phyloP scores from a whole-genome alignment of 2,797 vertebrate species.

The Micropoecilia bifurca region DNA sequence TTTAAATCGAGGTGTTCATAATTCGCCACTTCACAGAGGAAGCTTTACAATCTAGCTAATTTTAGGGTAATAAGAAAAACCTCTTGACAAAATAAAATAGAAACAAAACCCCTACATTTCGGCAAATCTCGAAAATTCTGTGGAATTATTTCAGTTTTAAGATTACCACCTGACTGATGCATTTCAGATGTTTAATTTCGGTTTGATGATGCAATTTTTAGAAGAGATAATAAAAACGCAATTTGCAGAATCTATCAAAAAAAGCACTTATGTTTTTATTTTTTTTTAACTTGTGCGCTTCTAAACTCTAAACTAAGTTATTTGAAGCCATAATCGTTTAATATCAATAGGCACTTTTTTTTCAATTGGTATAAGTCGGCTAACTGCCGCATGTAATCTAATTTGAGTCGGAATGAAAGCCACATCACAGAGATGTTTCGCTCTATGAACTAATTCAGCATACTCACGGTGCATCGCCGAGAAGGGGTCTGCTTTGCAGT shows the following conservation, averaged over 20 bases:
- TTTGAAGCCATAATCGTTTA: not conserved
- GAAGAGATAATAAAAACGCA: not conserved
- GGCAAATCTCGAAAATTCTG: not conserved
- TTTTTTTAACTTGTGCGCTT: too few relatives aligned
- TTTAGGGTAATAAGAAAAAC: not conserved
- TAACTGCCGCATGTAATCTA: not conserved
- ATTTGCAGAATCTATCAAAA: not conserved
- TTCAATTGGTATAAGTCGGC: not conserved
- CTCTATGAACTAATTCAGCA: constrained; percentile 76
- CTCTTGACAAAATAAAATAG: not conserved
- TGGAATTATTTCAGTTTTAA: not conserved
- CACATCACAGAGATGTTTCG: constrained; percentile 12
- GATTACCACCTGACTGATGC: not conserved
- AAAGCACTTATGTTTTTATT: fast-evolving
- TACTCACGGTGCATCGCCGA: constrained; percentile 99
- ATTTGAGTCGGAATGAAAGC: constrained; percentile 20
- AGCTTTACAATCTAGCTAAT: constrained; percentile 4
- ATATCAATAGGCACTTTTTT: not conserved
- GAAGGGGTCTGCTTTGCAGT: constrained; percentile 99
- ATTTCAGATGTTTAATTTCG: not conserved
- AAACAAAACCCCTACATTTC: not conserved
- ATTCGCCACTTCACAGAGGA: constrained; percentile 18
- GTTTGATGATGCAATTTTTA: not conserved
- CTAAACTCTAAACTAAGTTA: not conserved
- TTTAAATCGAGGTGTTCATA: constrained; percentile 64